phyloP scores from a whole-genome alignment of 2,113 vertebrate species.

The Indicator maculatus region DNA sequence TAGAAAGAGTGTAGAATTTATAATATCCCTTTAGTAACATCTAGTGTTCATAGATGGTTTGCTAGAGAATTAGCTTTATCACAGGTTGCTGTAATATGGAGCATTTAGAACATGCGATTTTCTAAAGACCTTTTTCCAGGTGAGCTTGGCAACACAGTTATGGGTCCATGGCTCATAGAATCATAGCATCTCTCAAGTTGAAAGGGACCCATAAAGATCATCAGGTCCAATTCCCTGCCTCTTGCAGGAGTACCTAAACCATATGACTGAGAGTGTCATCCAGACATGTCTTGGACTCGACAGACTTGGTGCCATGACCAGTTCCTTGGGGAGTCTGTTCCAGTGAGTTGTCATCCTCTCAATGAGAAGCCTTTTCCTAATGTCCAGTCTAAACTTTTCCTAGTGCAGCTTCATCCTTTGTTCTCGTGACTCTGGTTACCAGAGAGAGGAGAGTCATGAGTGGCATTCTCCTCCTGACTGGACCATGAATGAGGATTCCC shows the following conservation, averaged over 20 bases:
- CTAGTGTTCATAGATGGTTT: not conserved
- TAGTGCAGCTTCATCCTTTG: rapidly evolving
- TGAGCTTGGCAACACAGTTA: rapidly evolving
- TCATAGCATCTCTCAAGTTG: not conserved
- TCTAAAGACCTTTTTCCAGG: not conserved
- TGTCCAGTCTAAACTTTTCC: not conserved
- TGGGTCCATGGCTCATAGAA: not conserved
- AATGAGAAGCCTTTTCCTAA: not conserved
- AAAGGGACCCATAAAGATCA: not conserved
- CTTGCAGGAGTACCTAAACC: not conserved
- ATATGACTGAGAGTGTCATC: rapidly evolving
- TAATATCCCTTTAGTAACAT: not conserved
- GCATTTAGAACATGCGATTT: rapidly evolving
- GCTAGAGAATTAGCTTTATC: not conserved
- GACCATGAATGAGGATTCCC: not conserved
- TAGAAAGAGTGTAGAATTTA: not conserved
- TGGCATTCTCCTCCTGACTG: not conserved
- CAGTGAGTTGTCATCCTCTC: not conserved
- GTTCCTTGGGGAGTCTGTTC: not conserved
- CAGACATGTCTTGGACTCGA: not conserved
- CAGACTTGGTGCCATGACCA: not conserved
- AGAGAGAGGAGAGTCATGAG: not conserved
- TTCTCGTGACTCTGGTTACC: not conserved
- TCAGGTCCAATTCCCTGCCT: not conserved
- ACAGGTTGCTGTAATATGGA: not conserved